Evolutionary conservation across 53 echinoderm and acorn worm species (phyloP), one percentile per base, ranked within the genome.

Genomic region (Crossaster papposus): DNA sequence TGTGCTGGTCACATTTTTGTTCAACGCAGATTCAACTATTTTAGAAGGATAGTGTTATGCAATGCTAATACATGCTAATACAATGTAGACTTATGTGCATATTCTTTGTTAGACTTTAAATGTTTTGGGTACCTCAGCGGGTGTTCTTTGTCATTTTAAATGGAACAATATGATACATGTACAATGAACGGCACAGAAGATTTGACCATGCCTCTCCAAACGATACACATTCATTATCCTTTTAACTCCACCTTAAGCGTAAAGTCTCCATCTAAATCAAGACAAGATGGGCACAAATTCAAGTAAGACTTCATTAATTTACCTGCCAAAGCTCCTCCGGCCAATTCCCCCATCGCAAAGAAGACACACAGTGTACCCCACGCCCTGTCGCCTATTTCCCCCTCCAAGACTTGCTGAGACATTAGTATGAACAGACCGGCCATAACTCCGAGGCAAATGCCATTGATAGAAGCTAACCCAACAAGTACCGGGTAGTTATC

Each of bases 271-370:
- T 44, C 44, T 44, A 1, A 44, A 44, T 44, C 9, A 9, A 44
- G 9, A 44, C 5, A 1, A 9, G 9, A 44, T n/a, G n/a, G n/a
- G n/a, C n/a, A n/a, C n/a, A 44, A 44, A 44, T 9, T 44, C 44
- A 44, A 9, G 44, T 5, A 44, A 44, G 9, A 44, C 44, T 5
- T 44, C 44, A 44, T 44, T 7, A 44, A 7, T 44, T 5, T 44
- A 91, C 91, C 91, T 86, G 91, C 80, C 51, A 91, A 14, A 70
- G 85, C 85, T 28, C 91, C 91, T 51, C 91, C 91, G 11, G 71
- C 54, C 2, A 86, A 52, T 72, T 91, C 91, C 18, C 91, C 91
- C 2, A 91, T 26, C 18, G 86, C 84, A 53, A 84, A 91, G 30
- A 54, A 77, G 23, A 85, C 64, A 31, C 77, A 77, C 30, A 78